phyloP scores from a whole-genome alignment of 2,797 vertebrate species.

The Chloroceryle inda region DNA sequence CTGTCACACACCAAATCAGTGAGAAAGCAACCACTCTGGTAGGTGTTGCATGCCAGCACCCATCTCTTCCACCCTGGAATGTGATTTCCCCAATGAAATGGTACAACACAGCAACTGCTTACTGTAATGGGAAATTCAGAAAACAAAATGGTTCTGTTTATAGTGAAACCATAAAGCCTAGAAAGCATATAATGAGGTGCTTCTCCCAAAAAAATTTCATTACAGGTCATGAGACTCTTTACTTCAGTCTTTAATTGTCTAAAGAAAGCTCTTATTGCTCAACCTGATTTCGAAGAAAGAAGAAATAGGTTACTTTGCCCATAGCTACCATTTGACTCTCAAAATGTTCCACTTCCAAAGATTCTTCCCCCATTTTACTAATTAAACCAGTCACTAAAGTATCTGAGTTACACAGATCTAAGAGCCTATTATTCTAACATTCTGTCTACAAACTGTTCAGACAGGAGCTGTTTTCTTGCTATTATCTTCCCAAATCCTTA shows the following conservation, averaged over 20 bases:
- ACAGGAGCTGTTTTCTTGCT: not conserved
- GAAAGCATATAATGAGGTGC: not conserved
- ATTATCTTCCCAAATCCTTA: not conserved
- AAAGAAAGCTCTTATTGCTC: not conserved
- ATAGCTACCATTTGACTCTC: not conserved
- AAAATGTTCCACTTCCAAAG: not conserved
- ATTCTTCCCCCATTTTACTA: not conserved
- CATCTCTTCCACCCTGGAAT: not conserved
- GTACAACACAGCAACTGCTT: not conserved
- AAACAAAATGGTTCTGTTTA: constrained; percentile 6
- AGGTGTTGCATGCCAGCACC: not conserved
- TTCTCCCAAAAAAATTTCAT: not conserved
- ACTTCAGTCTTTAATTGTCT: not conserved
- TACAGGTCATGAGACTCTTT: not conserved
- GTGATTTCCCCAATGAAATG: not conserved
- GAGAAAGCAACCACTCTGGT: not conserved
- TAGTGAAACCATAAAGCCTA: not conserved
- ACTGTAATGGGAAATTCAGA: not conserved
- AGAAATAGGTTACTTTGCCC: not conserved
- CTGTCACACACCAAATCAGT: not conserved
- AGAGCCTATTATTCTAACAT: not conserved
- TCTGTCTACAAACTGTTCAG: not conserved
- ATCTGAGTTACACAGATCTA: not conserved
- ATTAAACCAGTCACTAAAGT: not conserved
- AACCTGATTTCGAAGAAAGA: not conserved